phyloP scores from a whole-genome alignment of 2,888 invertebrate species.

The Sinotaia quadrata region DNA sequence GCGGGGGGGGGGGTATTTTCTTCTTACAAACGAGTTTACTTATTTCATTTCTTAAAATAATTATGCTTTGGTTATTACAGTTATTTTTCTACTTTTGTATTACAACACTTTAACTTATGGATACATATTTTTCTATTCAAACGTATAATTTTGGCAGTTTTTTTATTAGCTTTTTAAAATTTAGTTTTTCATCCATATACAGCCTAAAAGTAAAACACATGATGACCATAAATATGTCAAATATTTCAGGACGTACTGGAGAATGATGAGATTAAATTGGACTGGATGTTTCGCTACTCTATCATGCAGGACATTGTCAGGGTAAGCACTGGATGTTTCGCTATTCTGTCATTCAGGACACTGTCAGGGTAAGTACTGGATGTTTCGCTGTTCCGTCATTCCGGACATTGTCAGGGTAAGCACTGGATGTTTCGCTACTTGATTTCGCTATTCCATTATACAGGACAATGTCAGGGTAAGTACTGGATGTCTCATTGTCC shows the following conservation, averaged over 20 bases:
- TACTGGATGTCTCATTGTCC: slow-evolving; percentile 91
- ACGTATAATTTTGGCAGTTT: no score
- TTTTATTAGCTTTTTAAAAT: no score
- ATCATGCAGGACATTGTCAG: slow-evolving; percentile 84
- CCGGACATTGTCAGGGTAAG: slow-evolving; percentile 77
- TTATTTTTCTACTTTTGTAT: no score
- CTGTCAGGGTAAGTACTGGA: slow-evolving; percentile 77
- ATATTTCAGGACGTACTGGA: slow-evolving; percentile 78
- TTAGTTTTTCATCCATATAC: no score
- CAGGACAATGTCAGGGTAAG: slow-evolving; percentile 77
- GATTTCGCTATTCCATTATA: slow-evolving; percentile 92
- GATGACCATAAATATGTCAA: no score
- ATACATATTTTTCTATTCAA: no score
- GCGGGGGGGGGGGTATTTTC: no score
- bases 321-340: slow-evolving; percentile 86
- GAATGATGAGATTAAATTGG: slow-evolving; percentile 91
- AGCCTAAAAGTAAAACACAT: no score
- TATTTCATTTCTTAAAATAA: no score
- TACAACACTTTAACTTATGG: no score
- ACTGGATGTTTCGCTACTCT: slow-evolving; percentile 94
- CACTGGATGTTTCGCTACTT: slow-evolving; percentile 92
- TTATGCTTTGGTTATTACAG: no score
- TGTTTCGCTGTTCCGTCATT: slow-evolving; percentile 94
- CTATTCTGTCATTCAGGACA: slow-evolving; percentile 92
- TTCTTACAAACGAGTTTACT: no score